These are phyloP conservation scores for Tamias sibiricus DNA, from an alignment of 2,113 vertebrate species.

Conservation along the genomic window DNA sequence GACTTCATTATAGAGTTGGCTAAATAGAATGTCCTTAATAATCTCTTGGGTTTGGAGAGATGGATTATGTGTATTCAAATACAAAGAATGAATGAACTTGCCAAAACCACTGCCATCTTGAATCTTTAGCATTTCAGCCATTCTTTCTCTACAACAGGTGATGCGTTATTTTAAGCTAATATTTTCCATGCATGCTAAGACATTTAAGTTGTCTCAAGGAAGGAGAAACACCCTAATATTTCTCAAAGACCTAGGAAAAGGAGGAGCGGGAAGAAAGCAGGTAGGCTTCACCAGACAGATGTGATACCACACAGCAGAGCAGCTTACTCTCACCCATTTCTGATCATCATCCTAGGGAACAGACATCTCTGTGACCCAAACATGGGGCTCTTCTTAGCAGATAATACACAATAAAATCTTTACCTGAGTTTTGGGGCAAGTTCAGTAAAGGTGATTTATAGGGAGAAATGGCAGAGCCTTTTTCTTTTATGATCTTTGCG, in stretches of 20 bases:
- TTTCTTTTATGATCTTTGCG: not conserved
- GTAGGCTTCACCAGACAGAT: not conserved
- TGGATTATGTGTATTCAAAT: not conserved
- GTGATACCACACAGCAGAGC: fast-evolving
- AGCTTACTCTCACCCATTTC: not conserved
- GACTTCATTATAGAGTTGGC: not conserved
- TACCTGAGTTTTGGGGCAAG: not conserved
- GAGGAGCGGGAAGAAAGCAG: not conserved
- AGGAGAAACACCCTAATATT: not conserved
- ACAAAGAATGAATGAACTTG: not conserved
- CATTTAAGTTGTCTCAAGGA: not conserved
- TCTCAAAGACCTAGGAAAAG: not conserved
- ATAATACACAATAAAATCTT: not conserved
- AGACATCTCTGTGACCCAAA: not conserved
- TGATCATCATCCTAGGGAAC: not conserved
- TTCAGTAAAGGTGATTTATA: not conserved
- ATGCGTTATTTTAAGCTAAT: not conserved
- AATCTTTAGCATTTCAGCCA: not conserved
- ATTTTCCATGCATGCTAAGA: not conserved
- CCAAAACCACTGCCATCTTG: not conserved
- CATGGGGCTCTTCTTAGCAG: not conserved
- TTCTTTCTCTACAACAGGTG: conserved; percentile 39
- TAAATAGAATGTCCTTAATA: not conserved
- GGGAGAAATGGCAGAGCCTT: not conserved
- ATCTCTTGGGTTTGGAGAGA: not conserved